Percentiles rank a stretch among this genome's conserved stretches.
Evolutionary conservation across 1,140 invertebrate genomes (phyloP).

Genomic region (Cheumatopsyche charites): DNA sequence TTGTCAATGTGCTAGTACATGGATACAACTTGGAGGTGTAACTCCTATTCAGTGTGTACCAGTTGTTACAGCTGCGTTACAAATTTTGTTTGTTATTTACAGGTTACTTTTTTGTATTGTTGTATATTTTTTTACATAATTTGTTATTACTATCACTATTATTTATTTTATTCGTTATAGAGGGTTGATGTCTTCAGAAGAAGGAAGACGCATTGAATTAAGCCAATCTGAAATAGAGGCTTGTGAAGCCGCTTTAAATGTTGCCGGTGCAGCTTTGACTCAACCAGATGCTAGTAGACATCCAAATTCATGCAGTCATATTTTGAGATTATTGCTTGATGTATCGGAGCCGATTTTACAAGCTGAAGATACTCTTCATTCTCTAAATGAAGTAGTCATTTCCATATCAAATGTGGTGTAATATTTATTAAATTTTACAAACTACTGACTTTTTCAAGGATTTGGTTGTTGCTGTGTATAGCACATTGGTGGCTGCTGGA

Average conservation of each 20-base stretch:
- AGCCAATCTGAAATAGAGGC: slow-evolving; percentile 52
- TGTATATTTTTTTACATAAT: not conserved
- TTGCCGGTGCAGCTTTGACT: slow-evolving; percentile 53
- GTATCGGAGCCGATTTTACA: slow-evolving; percentile 52
- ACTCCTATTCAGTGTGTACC: slow-evolving; percentile 37
- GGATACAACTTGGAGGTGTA: slow-evolving; percentile 42
- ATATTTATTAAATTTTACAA: slow-evolving; percentile 26
- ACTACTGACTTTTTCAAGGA: no score
- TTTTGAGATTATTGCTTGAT: slow-evolving; percentile 52
- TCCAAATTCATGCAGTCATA: slow-evolving; percentile 51
- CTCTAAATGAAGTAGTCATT: slow-evolving; percentile 56
- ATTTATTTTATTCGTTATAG: slow-evolving; percentile 10
- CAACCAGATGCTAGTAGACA: slow-evolving; percentile 50
- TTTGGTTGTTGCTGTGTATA: slow-evolving; percentile 55
- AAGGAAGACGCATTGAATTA: slow-evolving; percentile 14
- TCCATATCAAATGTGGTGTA: not conserved
- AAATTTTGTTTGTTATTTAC: slow-evolving; percentile 40
- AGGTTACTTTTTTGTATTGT: slow-evolving; percentile 30
- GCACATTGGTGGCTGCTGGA: slow-evolving; percentile 55
- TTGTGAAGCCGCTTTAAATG: slow-evolving; percentile 56
- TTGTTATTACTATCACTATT: not conserved
- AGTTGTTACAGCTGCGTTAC: slow-evolving; percentile 36
- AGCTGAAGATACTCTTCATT: slow-evolving; percentile 53
- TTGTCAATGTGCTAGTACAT: slow-evolving; percentile 43
- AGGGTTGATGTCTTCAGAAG: not conserved